Conservation (phyloP, 1,140 invertebrate genomes). For the Diachasmimorpha longicaudata region DNA sequence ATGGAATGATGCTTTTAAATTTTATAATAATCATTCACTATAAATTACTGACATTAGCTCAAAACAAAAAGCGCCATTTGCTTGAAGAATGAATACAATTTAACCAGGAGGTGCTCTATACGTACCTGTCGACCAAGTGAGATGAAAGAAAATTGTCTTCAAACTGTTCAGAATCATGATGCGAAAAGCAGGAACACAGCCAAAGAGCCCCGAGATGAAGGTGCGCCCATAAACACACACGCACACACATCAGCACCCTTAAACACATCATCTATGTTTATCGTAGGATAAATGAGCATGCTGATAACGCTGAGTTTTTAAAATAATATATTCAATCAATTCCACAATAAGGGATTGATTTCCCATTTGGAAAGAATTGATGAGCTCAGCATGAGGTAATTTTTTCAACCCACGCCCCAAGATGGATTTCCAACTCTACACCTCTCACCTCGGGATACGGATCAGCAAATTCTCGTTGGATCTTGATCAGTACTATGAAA, state of each 20-base stretch:
- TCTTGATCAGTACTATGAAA: conserved; percentile 29
- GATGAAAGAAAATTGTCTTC: conserved; percentile 38
- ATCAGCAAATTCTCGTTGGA: conserved; percentile 35
- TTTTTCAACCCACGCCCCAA: conserved; percentile 1
- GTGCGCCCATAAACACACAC: too few relatives aligned
- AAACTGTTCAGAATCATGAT: background rate
- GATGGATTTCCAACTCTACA: conserved; percentile 14
- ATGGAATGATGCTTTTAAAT: background rate
- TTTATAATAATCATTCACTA: background rate
- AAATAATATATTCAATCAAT: conserved; percentile 11
- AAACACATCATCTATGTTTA: background rate
- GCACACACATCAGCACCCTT: too few relatives aligned
- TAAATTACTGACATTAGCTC: conserved; percentile 31
- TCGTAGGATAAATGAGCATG: background rate
- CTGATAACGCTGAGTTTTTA: background rate
- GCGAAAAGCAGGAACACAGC: too few relatives aligned
- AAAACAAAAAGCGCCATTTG: background rate
- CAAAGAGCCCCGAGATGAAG: too few relatives aligned
- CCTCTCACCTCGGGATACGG: conserved; percentile 24
- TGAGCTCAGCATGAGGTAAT: conserved; percentile 7
- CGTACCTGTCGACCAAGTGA: conserved; percentile 37
- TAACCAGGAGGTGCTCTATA: conserved; percentile 46
- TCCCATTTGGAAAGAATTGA: conserved; percentile 9
- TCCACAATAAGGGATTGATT: conserved; percentile 12
- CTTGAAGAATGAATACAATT: conserved; percentile 35